Evolutionary conservation across 2,797 vertebrate genomes (phyloP).

Genomic region (Discoglossus pictus): DNA sequence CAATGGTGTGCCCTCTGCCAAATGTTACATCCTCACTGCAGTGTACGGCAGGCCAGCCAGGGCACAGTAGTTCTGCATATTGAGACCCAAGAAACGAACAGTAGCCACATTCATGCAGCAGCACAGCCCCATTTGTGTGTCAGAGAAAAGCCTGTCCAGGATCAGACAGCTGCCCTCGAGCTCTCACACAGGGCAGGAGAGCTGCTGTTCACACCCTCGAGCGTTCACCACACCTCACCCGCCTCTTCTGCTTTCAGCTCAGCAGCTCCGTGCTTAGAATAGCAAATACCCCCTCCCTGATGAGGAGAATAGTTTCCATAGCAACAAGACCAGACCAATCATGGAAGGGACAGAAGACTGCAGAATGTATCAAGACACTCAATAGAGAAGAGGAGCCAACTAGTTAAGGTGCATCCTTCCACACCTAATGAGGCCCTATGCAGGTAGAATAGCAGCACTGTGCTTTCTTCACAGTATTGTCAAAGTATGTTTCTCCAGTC

Average conservation of each 20-base stretch:
- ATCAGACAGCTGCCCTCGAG: neutral
- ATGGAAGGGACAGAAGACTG: slow-evolving; percentile 54
- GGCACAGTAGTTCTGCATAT: slow-evolving; percentile 13
- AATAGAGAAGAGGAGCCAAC: slow-evolving; percentile 27
- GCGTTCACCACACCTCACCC: too few species aligned
- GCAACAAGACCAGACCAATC: slow-evolving; percentile 69
- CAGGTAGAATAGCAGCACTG: neutral
- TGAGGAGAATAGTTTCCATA: slow-evolving; percentile 66
- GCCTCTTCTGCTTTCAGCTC: slow-evolving; percentile 64
- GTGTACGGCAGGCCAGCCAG: neutral
- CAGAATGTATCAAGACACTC: slow-evolving; percentile 36
- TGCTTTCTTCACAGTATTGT: too few species aligned
- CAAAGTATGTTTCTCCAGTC: neutral
- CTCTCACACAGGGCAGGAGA: slow-evolving; percentile 13
- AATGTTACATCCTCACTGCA: too few species aligned
- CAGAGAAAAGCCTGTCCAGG: too few species aligned
- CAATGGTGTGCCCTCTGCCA: too few species aligned
- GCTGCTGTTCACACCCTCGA: slow-evolving; percentile 12
- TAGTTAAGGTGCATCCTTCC: too few species aligned
- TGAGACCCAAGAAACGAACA: neutral
- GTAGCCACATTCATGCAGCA: too few species aligned
- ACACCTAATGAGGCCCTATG: slow-evolving; percentile 12
- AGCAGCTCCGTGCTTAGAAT: slow-evolving; percentile 74
- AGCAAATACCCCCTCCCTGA: slow-evolving; percentile 72
- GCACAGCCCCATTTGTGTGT: too few species aligned